Evolutionary conservation across 2,113 vertebrate genomes (phyloP).

Genomic region (Menura novaehollandiae): DNA sequence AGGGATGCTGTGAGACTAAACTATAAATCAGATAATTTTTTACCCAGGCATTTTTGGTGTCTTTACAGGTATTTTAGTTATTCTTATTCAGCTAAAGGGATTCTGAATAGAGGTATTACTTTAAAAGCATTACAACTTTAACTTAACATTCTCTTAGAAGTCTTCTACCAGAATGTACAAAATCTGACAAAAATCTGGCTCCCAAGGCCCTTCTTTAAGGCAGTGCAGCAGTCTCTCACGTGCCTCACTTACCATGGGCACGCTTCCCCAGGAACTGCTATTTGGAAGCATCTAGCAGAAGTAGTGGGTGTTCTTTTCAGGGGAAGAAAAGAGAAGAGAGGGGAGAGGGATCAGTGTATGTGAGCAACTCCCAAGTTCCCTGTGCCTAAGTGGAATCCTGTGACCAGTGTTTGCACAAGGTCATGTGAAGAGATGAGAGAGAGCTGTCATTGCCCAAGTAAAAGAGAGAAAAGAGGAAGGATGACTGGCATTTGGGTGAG

Average conservation of each 20-base stretch:
- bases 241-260: not conserved
- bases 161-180: not conserved
- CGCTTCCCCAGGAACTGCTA: not conserved
- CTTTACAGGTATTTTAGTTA: not conserved
- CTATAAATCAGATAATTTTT: not conserved
- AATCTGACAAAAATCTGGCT: not conserved
- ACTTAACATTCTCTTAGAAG: not conserved
- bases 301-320: not conserved
- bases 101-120: not conserved
- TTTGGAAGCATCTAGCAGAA: not conserved
- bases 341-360: not conserved
- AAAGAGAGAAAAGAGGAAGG: not conserved
- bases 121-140: not conserved
- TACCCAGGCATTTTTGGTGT: not conserved
- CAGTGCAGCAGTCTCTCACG: not conserved
- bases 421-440: not conserved
- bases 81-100: not conserved
- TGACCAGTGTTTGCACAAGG: not conserved
- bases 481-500: not conserved
- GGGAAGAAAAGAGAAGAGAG: not conserved
- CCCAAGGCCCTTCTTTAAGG: not conserved
- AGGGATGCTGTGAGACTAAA: not conserved
- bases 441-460: not conserved
- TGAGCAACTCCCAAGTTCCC: not conserved
- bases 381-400: not conserved